Percentiles rank a stretch among this genome's conserved stretches.
phyloP scores from a whole-genome alignment of 2,113 vertebrate species.

The Erinaceus europaeus region DNA sequence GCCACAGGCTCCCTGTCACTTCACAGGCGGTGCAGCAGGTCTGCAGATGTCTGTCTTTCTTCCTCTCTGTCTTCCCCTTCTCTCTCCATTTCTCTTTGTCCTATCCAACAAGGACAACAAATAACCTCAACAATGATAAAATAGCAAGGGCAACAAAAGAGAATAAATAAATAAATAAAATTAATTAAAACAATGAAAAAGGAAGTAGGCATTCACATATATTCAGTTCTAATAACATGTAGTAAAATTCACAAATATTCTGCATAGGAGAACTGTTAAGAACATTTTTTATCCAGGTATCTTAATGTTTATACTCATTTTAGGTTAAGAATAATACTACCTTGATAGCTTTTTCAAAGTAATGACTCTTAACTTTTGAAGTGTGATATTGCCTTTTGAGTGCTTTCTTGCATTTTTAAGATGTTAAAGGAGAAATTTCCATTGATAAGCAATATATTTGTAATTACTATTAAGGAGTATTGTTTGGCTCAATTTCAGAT shows the following conservation, averaged over 20 bases:
- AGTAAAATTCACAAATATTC: background rate
- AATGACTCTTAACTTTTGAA: conserved; percentile 13
- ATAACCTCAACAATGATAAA: too few relatives aligned
- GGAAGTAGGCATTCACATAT: background rate
- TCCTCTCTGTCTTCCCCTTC: too few relatives aligned
- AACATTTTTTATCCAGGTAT: background rate
- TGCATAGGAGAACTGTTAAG: background rate
- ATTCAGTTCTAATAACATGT: background rate
- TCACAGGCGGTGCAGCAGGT: too few relatives aligned
- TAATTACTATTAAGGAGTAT: background rate
- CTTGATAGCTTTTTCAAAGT: background rate
- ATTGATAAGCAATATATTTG: background rate
- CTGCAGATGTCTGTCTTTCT: too few relatives aligned
- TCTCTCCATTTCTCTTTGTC: background rate
- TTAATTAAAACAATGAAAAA: background rate
- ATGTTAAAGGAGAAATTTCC: background rate
- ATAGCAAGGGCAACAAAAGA: too few relatives aligned
- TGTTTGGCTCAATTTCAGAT: background rate
- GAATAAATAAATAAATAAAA: background rate
- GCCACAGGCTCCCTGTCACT: too few relatives aligned
- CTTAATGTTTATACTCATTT: background rate
- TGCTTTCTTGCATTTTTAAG: background rate
- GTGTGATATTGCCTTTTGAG: background rate
- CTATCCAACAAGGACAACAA: too few relatives aligned
- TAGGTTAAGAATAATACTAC: background rate